phyloP scores from a whole-genome alignment of 2,888 invertebrate genomes.

The Erpobdella octoculata region DNA sequence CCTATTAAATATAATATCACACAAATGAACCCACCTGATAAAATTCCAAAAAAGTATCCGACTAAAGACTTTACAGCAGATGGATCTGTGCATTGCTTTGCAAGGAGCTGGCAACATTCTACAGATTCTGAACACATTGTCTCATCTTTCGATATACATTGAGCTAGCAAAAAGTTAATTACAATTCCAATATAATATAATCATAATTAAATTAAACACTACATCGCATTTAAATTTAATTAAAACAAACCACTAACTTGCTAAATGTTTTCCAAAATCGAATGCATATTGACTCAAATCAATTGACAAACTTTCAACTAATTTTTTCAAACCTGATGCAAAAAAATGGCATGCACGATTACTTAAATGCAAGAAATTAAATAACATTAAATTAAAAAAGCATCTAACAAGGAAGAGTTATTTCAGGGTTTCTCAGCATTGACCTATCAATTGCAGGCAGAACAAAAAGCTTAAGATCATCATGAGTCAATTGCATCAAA shows the following conservation, averaged over 20 bases:
- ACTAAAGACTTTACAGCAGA: constrained; percentile 64
- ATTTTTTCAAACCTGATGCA: constrained; percentile 61
- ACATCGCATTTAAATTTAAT: background rate
- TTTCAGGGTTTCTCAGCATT: constrained; percentile 85
- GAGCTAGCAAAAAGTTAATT: constrained; percentile 56
- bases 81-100: constrained; percentile 64
- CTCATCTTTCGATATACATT: constrained; percentile 77
- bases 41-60: constrained; percentile 64
- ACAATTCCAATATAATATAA: constrained; percentile 21
- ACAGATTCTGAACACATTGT: constrained; percentile 67
- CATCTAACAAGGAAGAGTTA: constrained; percentile 60
- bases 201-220: background rate
- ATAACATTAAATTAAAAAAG: background rate
- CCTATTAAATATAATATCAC: background rate
- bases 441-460: constrained; percentile 80
- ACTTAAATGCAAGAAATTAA: background rate
- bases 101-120: constrained; percentile 65
- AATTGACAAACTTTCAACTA: constrained; percentile 65
- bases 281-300: constrained; percentile 70
- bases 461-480: constrained; percentile 62
- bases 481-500: constrained; percentile 42
- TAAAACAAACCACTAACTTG: constrained; percentile 57
- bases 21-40: constrained; percentile 59
- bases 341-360: background rate
- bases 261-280: constrained; percentile 73